Evolutionary conservation across 2,888 invertebrate species (phyloP).

Genomic region (Blastobasis adustella): DNA sequence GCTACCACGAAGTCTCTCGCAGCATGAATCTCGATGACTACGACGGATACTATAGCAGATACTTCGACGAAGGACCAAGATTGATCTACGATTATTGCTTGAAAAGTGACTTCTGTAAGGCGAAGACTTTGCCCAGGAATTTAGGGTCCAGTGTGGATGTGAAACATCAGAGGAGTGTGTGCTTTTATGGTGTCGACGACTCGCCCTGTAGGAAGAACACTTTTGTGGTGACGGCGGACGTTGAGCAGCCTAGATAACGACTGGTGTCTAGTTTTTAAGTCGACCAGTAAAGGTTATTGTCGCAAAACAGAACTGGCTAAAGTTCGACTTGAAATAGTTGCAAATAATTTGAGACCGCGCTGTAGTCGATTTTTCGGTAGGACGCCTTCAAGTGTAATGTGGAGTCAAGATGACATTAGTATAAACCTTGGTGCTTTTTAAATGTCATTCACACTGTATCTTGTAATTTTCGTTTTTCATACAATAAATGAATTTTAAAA

Average conservation of each 20-base stretch:
- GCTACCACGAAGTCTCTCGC: slow-evolving; percentile 38
- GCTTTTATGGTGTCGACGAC: slow-evolving; percentile 49
- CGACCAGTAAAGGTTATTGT: too few species aligned
- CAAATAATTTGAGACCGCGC: too few species aligned
- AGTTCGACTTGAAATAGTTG: too few species aligned
- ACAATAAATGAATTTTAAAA: too few species aligned
- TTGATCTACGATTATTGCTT: slow-evolving; percentile 57
- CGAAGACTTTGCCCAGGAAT: slow-evolving; percentile 58
- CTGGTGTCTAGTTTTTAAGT: slow-evolving; percentile 9
- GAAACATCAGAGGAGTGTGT: slow-evolving; percentile 45
- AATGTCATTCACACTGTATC: too few species aligned
- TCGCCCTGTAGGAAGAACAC: slow-evolving; percentile 34
- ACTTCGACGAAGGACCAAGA: slow-evolving; percentile 54
- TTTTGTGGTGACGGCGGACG: slow-evolving; percentile 51
- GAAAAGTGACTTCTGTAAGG: slow-evolving; percentile 56
- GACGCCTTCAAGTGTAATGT: too few species aligned
- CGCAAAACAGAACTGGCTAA: too few species aligned
- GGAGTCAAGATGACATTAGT: too few species aligned
- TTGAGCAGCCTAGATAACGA: slow-evolving; percentile 61
- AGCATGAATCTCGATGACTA: slow-evolving; percentile 49
- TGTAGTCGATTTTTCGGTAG: too few species aligned
- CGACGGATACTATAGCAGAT: slow-evolving; percentile 57
- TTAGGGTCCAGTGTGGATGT: slow-evolving; percentile 48
- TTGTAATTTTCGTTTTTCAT: too few species aligned
- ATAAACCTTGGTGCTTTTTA: too few species aligned